Base-by-base conservation (phyloP, 2,888 invertebrate species). In the Pristionchus maxplancki region DNA sequence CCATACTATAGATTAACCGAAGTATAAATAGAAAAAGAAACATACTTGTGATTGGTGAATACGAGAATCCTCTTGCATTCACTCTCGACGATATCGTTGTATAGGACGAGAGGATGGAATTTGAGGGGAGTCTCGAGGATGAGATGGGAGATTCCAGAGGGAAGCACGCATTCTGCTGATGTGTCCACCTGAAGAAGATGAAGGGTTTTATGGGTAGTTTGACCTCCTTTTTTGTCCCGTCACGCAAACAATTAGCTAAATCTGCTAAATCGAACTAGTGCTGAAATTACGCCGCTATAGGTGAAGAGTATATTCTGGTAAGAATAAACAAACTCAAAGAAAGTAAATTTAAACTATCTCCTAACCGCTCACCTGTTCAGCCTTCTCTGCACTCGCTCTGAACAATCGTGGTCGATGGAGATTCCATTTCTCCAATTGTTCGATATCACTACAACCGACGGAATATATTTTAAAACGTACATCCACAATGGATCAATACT, bases 341-440 rank as follows among this genome's bases (percentile, higher is more conserved):
- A 64, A n/a, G n/a, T n/a, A n/a, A n/a, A n/a, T n/a, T n/a, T n/a
- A n/a, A n/a, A n/a, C n/a, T n/a, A n/a, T n/a, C n/a, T n/a, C n/a
- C n/a, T n/a, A n/a, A n/a, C n/a, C n/a, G n/a, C 31, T 31, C 28
- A 67, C 86, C 31, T 91, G 89, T 20, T 84, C 64, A 13, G 71
- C 90, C n/a, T 34, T 71, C 17, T 84, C 50, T 8, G 89, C 90
- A 20, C 90, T 91, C 13, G 94, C 93, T 48, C 91, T 90, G 95
- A 98, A 98, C 11, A 99, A 95, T 95, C 97, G 97, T 0, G 99
- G 99, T 95, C 97, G 97, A 94, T 98, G 98, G 11, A 99, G 96
- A 24, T 97, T 97, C 95, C 99, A 96, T 91, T 97, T 96, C 93
- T 97, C 97, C 84, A 99, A 95, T 95, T 97, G 97, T 95, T 99